A percentile compares a stretch with the other conserved stretches of the same genome.
Conservation (phyloP, 2,113 vertebrate genomes). For the Melanerpes formicivorus region DNA sequence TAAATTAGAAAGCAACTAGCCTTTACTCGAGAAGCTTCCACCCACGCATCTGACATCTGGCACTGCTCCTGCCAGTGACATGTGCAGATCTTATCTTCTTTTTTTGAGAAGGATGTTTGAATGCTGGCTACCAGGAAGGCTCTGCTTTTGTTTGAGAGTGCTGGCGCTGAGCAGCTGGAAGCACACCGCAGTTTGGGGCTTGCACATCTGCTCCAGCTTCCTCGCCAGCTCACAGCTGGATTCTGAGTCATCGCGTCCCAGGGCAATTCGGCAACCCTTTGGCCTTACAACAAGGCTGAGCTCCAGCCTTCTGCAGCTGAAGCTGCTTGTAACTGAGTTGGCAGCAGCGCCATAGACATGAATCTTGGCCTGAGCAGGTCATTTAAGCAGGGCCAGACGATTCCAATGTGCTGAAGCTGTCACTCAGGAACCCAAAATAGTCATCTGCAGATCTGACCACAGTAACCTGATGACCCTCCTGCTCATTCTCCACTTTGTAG, state of each 20-base stretch:
- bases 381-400: conserved; percentile 1
- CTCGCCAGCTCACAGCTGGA: conserved; percentile 34
- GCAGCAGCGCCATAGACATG: not conserved
- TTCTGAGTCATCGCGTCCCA: not conserved
- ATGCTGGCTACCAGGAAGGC: conserved; percentile 28
- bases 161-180: not conserved
- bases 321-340: not conserved
- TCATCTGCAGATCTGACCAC: not conserved
- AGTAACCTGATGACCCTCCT: not conserved
- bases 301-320: conserved; percentile 5
- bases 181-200: not conserved
- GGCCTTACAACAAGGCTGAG: not conserved
- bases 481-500: not conserved
- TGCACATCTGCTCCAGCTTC: not conserved
- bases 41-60: conserved; percentile 6
- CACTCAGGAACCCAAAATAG: not conserved
- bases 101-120: conserved; percentile 12
- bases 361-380: not conserved
- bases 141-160: not conserved
- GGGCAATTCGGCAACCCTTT: not conserved
- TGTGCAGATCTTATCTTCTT: conserved; percentile 52
- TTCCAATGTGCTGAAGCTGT: not conserved
- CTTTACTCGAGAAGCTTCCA: conserved; percentile 24
- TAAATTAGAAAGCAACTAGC: conserved; percentile 22
- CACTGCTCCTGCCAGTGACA: not conserved